Evolutionary conservation across 2,888 invertebrate species (phyloP).

Genomic region (Habroteleia sp.): DNA sequence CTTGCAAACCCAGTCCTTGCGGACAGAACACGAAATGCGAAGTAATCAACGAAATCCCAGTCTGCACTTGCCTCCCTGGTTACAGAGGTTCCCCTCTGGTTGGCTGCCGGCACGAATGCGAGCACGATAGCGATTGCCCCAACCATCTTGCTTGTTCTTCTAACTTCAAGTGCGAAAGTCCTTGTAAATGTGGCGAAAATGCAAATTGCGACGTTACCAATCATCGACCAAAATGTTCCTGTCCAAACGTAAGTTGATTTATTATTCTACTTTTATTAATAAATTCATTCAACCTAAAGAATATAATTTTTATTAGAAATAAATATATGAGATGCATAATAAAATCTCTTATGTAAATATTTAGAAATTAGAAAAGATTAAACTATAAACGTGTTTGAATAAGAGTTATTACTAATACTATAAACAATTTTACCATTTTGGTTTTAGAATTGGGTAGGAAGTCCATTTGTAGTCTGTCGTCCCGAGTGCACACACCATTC

Average conservation of each 20-base stretch:
- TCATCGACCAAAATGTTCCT: conserved; percentile 90
- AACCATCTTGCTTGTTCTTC: conserved; percentile 86
- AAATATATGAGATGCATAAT: no score
- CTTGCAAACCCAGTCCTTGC: conserved; percentile 91
- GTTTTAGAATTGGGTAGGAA: conserved; percentile 88
- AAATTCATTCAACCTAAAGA: no score
- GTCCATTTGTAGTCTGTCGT: conserved; percentile 88
- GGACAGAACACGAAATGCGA: conserved; percentile 91
- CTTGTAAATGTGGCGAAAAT: conserved; percentile 90
- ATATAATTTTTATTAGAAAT: no score
- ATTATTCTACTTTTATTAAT: no score
- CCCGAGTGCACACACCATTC: conserved; percentile 90
- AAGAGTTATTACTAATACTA: no score
- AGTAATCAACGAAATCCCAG: conserved; percentile 88
- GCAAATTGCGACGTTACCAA: conserved; percentile 90
- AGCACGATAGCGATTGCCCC: conserved; percentile 88
- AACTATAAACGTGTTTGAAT: no score
- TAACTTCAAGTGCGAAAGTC: conserved; percentile 88
- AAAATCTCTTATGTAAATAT: no score
- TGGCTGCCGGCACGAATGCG: conserved; percentile 92
- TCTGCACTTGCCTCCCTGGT: conserved; percentile 90
- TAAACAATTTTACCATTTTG: no score
- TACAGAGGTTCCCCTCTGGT: conserved; percentile 88
- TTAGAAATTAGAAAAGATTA: no score
- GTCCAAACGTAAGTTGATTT: conserved; percentile 87